Percentiles rank a stretch among this genome's conserved stretches.
These are phyloP conservation scores for Bombylius discolor DNA, from an alignment of 2,888 invertebrate species.

Conservation along the genomic window DNA sequence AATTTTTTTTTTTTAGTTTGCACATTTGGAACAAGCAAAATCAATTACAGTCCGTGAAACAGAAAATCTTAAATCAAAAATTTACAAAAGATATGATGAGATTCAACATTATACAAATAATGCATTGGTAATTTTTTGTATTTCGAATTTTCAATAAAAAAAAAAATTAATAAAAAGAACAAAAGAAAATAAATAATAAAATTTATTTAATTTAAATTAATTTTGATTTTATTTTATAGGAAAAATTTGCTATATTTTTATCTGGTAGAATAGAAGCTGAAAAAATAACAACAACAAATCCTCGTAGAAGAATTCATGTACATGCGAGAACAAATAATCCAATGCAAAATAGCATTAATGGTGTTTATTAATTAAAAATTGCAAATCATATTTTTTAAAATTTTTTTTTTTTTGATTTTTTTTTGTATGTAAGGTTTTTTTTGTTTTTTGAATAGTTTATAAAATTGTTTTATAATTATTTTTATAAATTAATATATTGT, in stretches of 20 bases:
- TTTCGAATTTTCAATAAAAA: neutral
- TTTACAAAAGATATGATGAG: slow-evolving; percentile 6
- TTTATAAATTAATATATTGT: too few relatives aligned
- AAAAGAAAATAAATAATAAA: neutral
- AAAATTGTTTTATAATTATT: too few relatives aligned
- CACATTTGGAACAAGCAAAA: slow-evolving; percentile 47
- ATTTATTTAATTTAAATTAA: too few relatives aligned
- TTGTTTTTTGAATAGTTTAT: neutral
- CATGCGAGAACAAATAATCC: slow-evolving; percentile 22
- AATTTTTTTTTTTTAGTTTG: slow-evolving; percentile 34
- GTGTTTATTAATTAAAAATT: slow-evolving; percentile 29
- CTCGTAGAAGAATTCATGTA: slow-evolving; percentile 34
- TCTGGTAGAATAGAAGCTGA: slow-evolving; percentile 53
- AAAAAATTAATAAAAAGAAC: neutral
- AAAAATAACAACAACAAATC: slow-evolving; percentile 40
- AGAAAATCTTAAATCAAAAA: slow-evolving; percentile 17
- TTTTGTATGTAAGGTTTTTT: neutral
- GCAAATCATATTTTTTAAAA: slow-evolving; percentile 6
- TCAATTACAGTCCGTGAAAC: slow-evolving; percentile 42
- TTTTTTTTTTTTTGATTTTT: slow-evolving; percentile 5
- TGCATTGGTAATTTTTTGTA: slow-evolving; percentile 11
- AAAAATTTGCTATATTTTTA: slow-evolving; percentile 49
- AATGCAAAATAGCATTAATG: slow-evolving; percentile 34
- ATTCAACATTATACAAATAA: slow-evolving; percentile 12
- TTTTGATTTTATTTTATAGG: slow-evolving; percentile 1